Evolutionary conservation across 2,888 invertebrate species (phyloP), one percentile per base, ranked within the genome.

Genomic region (Arge pagana): DNA sequence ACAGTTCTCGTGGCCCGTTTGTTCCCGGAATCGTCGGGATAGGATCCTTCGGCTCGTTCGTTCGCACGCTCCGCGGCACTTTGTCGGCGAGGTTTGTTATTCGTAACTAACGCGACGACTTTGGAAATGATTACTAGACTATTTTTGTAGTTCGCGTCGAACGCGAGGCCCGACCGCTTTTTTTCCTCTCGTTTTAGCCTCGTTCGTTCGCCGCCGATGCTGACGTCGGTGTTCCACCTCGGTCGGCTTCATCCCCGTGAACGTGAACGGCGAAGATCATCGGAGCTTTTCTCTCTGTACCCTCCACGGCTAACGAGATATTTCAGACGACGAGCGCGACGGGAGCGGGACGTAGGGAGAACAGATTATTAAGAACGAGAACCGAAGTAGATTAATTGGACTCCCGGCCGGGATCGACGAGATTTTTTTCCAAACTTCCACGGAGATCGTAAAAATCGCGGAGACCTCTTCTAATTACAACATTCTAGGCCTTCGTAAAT

Each of bases 51-150:
- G 28, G 2, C 28, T 26, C 28, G 28, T n/a, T 26, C 4, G n/a
- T n/a, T n/a, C n/a, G n/a, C 2, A 3, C 52, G 52, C 30, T 53
- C 53, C 51, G 57, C 49, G 57, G 52, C 59, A 62, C 66, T 67
- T 66, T 65, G 64, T 66, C 63, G 66, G 65, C 63, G 36, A 57
- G 59, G 45, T 45, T 45, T 45, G 35, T 45, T 45, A 33, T 45
- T 45, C 31, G 35, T 45, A 45, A 45, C 45, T 33, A 33, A 33
- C 42, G 30, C 26, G n/a, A 7, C 2, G 13, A 45, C 33, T 31
- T 45, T 35, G 6, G 10, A 33, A 30, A 30, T 23, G 36, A 50
- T 53, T 36, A 48, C 26, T 45, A 28, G 57, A 59, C 57, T 62
- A 63, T 65, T 65, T 62, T 48, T 36, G 51, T 48, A 35, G 52